These are phyloP conservation scores for Caerostris extrusa DNA, from an alignment of 1,140 invertebrate genomes.

Conservation along the genomic window DNA sequence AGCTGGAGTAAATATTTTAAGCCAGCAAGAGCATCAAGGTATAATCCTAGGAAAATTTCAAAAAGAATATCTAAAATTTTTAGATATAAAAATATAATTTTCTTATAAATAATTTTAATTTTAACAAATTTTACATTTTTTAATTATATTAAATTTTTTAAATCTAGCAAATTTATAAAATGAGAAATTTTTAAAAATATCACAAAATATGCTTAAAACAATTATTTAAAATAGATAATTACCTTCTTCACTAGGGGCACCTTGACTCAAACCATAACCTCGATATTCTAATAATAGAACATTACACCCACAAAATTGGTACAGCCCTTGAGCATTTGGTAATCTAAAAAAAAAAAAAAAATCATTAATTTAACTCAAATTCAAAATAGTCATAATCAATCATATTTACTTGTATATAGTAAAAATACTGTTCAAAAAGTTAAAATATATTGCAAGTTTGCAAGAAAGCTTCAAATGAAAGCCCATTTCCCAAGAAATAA, in stretches of 20 bases:
- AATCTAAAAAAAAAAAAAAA: slow-evolving; percentile 83
- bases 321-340: slow-evolving; percentile 89
- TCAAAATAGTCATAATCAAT: no score
- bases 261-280: slow-evolving; percentile 96
- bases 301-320: slow-evolving; percentile 90
- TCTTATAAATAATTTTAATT: neutral
- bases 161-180: neutral
- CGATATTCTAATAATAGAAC: slow-evolving; percentile 95
- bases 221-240: slow-evolving; percentile 23
- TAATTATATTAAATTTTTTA: neutral
- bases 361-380: no score
- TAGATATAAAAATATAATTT: neutral
- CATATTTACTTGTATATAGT: no score
- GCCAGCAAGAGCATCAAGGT: slow-evolving; percentile 92
- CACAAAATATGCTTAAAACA: neutral
- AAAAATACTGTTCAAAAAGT: no score
- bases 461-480: no score
- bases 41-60: slow-evolving; percentile 84
- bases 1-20: slow-evolving; percentile 91
- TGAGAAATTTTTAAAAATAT: neutral
- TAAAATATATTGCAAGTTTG: no score
- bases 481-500: no score
- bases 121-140: neutral
- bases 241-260: slow-evolving; percentile 90
- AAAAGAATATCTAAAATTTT: neutral